Conservation (phyloP, 2,888 invertebrate species). For the Cyrtodaria siliqua region DNA sequence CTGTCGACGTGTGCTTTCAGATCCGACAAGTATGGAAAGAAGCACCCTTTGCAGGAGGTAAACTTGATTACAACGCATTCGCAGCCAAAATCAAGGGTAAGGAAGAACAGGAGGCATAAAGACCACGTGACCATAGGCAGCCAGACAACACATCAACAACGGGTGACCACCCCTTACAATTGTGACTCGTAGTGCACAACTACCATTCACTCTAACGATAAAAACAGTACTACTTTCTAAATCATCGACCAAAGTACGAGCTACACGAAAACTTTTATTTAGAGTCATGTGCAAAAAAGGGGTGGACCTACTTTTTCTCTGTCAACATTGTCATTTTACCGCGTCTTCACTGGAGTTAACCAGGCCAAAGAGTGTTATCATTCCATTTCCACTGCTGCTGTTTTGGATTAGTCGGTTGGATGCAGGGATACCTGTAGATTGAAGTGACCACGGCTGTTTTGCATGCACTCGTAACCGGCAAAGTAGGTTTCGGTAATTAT, state of each 20-base stretch:
- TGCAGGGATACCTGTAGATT: no score
- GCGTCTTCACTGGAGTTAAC: slow-evolving; percentile 66
- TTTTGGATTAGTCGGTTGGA: slow-evolving; percentile 6
- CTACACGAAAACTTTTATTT: slow-evolving; percentile 35
- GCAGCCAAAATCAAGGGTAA: slow-evolving; percentile 87
- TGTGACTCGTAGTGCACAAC: slow-evolving; percentile 64
- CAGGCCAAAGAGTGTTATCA: slow-evolving; percentile 83
- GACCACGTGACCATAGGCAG: slow-evolving; percentile 60
- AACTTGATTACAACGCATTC: slow-evolving; percentile 87
- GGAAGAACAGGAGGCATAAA: slow-evolving; percentile 83
- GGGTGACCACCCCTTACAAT: slow-evolving; percentile 57
- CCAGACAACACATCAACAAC: slow-evolving; percentile 65
- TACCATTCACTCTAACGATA: slow-evolving; percentile 26
- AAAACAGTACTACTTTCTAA: neutral
- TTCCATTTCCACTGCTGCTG: slow-evolving; percentile 71
- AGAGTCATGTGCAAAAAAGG: slow-evolving; percentile 60
- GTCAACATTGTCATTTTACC: slow-evolving; percentile 56
- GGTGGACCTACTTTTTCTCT: slow-evolving; percentile 62
- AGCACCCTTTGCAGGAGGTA: slow-evolving; percentile 86
- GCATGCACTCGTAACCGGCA: no score
- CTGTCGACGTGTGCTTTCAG: no score
- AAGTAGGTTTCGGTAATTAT: no score
- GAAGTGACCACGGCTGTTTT: no score
- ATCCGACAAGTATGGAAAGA: slow-evolving; percentile 86
- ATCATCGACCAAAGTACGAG: slow-evolving; percentile 50